Evolutionary conservation across 2,113 vertebrate genomes (phyloP).

Genomic region (Spermophilus dauricus): DNA sequence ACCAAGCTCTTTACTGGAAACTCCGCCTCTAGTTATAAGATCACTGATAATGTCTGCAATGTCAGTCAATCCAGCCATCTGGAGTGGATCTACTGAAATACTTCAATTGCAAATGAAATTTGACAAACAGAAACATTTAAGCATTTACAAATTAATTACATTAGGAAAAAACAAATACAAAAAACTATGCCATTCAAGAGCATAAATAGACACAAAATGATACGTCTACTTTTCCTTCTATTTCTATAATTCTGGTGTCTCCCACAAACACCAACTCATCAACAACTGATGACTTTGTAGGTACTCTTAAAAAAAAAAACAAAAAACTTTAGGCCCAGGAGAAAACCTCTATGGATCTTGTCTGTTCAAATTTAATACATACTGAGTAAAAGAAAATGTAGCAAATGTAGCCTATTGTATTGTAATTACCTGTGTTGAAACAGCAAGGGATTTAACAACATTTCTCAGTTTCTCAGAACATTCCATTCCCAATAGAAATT

Average conservation of each 20-base stretch:
- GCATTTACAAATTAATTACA: not conserved
- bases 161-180: constrained; percentile 20
- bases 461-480: not conserved
- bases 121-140: not conserved
- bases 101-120: constrained; percentile 72
- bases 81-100: constrained; percentile 86
- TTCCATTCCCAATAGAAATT: not conserved
- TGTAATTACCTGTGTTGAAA: not conserved
- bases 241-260: not conserved
- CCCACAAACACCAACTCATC: not conserved
- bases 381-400: not conserved
- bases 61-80: constrained; percentile 89
- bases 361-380: not conserved
- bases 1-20: constrained; percentile 89
- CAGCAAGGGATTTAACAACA: not conserved
- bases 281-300: not conserved
- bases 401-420: not conserved
- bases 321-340: not conserved
- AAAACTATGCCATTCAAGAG: not conserved
- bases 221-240: not conserved
- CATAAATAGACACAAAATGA: not conserved
- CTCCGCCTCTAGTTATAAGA: constrained; percentile 86
- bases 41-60: constrained; percentile 91
- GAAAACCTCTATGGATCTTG: not conserved
- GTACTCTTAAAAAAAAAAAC: not conserved